Evolutionary conservation across 2,888 invertebrate species (phyloP), one percentile per base, ranked within the genome.

Genomic region (Rhogogaster chlorosoma): DNA sequence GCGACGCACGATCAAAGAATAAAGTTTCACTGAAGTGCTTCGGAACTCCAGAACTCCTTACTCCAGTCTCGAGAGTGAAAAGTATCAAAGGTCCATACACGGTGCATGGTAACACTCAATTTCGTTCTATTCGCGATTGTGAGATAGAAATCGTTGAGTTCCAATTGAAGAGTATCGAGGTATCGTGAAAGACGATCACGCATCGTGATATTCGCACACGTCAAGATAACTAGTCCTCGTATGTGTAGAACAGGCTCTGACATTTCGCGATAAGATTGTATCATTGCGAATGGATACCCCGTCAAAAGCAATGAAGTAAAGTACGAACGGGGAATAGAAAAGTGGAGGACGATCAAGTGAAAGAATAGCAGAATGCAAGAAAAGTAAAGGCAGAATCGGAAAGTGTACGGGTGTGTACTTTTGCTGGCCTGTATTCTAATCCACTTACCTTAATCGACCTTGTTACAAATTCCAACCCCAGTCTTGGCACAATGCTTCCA

Each of bases 371-470:
- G 18, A 15, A 32, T 67, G 18, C 18, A 26, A 49, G 53, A 32
- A 29, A 32, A 77, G 53, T 26, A n/a, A 9, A 42, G 42, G n/a
- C 15, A 42, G 42, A 73, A 67, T 67, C 32, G 1, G 67, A n/a
- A 70, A 70, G n/a, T 53, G 53, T 53, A 53, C 2, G 26, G 26
- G 61, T 26, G 4, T 26, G 61, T n/a, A 73, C 38, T 6, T n/a
- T 7, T 12, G 22, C 36, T n/a, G 53, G 77, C 32, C 22, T 32
- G 18, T 61, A 80, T 53, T 80, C 80, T 80, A 64, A 80, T 80
- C 80, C 61, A 80, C 80, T 80, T 61, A 80, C 26, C 61, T 61
- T 36, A 80, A 80, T 64, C 80, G 61, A 80, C 38, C 38, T 61
- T 42, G 61, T 64, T 64, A 22, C 61, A 36, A 80, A 80, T 61